These are phyloP conservation scores for Tangachromis dhanisi DNA, from an alignment of 2,113 vertebrate species.

Conservation along the genomic window DNA sequence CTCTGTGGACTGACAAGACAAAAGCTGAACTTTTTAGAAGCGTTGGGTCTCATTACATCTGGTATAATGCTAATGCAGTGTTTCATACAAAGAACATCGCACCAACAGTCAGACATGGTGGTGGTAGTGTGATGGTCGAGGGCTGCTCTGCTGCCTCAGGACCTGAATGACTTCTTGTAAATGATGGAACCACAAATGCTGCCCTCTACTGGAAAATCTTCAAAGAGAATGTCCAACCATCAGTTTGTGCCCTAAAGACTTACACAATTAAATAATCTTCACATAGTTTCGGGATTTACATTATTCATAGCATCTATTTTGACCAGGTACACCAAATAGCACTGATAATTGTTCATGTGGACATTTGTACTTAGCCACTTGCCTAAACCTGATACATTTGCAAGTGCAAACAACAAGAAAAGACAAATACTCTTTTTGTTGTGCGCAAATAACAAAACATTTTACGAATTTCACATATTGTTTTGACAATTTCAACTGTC, in stretches of 20 bases:
- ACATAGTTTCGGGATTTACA: not conserved
- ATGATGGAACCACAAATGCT: not conserved
- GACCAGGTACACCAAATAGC: not conserved
- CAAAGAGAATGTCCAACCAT: not conserved
- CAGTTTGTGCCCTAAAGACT: not conserved
- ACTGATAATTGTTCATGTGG: not conserved
- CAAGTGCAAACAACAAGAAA: not conserved
- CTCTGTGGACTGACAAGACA: not conserved
- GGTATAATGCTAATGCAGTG: not conserved
- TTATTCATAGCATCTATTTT: not conserved
- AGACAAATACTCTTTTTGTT: not conserved
- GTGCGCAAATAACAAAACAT: not conserved
- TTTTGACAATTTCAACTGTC: not conserved
- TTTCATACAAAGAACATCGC: not conserved
- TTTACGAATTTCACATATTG: not conserved
- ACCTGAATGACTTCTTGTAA: not conserved
- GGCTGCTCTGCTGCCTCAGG: not conserved
- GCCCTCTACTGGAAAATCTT: not conserved
- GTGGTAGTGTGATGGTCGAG: accelerated
- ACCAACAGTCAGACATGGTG: not conserved
- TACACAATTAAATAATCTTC: not conserved
- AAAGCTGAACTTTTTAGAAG: not conserved
- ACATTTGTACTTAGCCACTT: not conserved
- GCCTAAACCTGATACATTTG: not conserved
- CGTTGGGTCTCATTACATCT: not conserved